Evolutionary conservation across 2,888 invertebrate genomes (phyloP), one percentile per base, ranked within the genome.

Genomic region (Calameuta pallipes): DNA sequence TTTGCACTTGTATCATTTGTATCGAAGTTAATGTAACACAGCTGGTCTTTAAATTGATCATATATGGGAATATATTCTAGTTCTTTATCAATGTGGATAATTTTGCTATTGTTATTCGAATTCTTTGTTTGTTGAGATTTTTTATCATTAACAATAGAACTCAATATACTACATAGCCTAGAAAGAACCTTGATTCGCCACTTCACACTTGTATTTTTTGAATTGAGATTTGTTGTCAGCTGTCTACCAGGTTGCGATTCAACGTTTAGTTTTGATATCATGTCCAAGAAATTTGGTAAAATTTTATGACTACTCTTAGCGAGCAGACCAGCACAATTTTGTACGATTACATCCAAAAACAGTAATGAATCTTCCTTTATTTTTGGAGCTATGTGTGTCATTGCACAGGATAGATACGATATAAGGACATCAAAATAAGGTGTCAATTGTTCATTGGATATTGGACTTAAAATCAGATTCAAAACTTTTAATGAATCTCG

Each of bases 351-450:
- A 88, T 98, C 97, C 31, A 98, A 92, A 82, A 97, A 94, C 1
- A 95, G 89, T 0, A 98, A 92, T 0, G 98, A 96, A 90, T 97
- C 97, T 89, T 97, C 96, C 89, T 97, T 96, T 81, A 98, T 95
- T 75, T 94, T 93, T 15, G 93, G 94, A 89, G 96, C 94, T 80
- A 98, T 96, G 87, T 98, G 97, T 0, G 97, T 98, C 97, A 98
- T 97, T 0, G 97, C 96, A 92, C 98, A 98, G 76, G 95, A 94
- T 74, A 98, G 91, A 90, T 97, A 96, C 1, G 96, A 96, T 33
- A 95, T 94, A 80, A 98, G 92, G 11, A 96, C 93, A 81, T 95
- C 94, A 88, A 96, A 96, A 90, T 97, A 97, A 13, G 97, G 97
- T 70, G 93, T 90, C 23, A 96, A 90, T 84, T 94, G 94, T 13